Conservation (phyloP, 1,140 invertebrate species). For the Temnothorax curvispinosus region DNA sequence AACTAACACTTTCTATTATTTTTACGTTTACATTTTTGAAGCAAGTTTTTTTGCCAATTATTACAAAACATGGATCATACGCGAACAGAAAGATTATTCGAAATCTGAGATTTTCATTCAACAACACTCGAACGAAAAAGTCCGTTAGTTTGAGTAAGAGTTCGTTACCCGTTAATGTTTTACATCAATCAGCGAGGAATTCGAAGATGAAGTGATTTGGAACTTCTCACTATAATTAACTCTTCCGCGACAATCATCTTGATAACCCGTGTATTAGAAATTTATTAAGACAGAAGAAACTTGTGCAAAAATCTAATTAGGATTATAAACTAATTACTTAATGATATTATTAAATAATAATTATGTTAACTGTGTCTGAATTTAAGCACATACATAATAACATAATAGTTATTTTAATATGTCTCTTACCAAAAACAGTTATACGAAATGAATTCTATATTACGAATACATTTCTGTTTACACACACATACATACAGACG, state of each 20-base stretch:
- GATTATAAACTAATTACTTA: not conserved
- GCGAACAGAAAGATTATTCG: not conserved
- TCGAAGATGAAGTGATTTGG: constrained; percentile 24
- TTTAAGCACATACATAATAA: not conserved
- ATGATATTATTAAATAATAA: not conserved
- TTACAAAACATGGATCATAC: not conserved
- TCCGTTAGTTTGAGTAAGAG: constrained; percentile 44
- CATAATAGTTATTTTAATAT: constrained; percentile 12
- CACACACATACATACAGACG: not conserved
- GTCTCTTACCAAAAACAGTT: not conserved
- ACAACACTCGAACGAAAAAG: constrained; percentile 18
- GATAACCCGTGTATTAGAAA: not conserved
- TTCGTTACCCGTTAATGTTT: constrained; percentile 51
- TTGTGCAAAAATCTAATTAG: not conserved
- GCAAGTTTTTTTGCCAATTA: not conserved
- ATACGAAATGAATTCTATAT: not conserved
- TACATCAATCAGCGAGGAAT: constrained; percentile 38
- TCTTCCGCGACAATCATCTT: constrained; percentile 3
- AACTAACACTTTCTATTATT: not conserved
- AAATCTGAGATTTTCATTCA: constrained; percentile 39
- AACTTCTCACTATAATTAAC: constrained; percentile 2
- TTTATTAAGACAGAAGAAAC: not conserved
- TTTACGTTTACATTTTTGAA: not conserved
- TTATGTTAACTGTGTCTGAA: not conserved
- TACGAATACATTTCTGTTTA: not conserved